A percentile compares a stretch with the other conserved stretches of the same genome.
Evolutionary conservation across 2,797 vertebrate species (phyloP).

Genomic region (Balearica regulorum): DNA sequence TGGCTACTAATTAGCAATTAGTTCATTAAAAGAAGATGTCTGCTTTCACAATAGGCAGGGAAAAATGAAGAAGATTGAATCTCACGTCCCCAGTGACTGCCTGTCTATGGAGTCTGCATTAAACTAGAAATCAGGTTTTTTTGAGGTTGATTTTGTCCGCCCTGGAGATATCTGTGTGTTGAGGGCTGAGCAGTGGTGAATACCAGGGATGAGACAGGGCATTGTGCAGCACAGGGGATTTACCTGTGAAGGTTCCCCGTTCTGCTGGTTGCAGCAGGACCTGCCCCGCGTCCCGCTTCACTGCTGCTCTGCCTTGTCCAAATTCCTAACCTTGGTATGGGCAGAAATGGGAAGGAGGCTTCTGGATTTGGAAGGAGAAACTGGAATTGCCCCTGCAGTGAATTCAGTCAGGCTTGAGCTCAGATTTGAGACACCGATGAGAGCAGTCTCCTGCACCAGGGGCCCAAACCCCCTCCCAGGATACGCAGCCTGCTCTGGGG

Average conservation of each 20-base stretch:
- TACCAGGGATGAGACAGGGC: background rate
- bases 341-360: background rate
- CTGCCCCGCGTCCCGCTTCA: accelerated
- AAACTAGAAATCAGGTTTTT: background rate
- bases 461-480: background rate
- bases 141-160: background rate
- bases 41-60: background rate
- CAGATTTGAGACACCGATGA: accelerated
- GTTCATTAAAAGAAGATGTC: conserved; percentile 27
- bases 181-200: background rate
- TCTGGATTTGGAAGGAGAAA: background rate
- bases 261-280: background rate
- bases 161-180: background rate
- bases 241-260: accelerated
- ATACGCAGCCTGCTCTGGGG: accelerated
- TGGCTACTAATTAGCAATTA: conserved; percentile 1
- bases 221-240: accelerated
- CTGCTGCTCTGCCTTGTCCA: background rate
- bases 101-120: background rate
- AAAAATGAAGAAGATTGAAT: background rate
- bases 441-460: background rate
- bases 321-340: background rate
- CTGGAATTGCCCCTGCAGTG: background rate
- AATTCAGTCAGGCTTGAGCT: background rate
- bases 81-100: background rate